Percentiles rank a stretch among this genome's conserved stretches.
These are phyloP conservation scores for Chironomus tentans DNA, from an alignment of 2,888 invertebrate species.

Conservation along the genomic window DNA sequence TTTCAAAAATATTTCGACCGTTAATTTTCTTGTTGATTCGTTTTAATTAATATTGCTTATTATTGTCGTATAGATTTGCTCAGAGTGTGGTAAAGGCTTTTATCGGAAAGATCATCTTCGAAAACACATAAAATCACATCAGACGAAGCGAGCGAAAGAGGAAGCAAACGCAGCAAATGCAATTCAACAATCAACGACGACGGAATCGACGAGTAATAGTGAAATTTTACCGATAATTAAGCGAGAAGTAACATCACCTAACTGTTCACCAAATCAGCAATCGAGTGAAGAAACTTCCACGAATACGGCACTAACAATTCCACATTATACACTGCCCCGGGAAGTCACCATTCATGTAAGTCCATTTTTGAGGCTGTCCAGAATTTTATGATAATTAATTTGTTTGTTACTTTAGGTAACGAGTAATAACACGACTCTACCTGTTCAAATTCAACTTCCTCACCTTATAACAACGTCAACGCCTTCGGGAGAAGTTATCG, in stretches of 20 bases:
- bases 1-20: background rate
- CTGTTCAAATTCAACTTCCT: slow-evolving; percentile 58
- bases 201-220: background rate
- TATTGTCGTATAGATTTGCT: slow-evolving; percentile 37
- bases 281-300: background rate
- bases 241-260: background rate
- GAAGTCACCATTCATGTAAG: slow-evolving; percentile 28
- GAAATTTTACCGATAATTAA: background rate
- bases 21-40: too few species aligned
- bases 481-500: background rate
- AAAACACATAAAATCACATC: slow-evolving; percentile 70
- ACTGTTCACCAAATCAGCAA: background rate
- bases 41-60: too few species aligned
- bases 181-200: background rate
- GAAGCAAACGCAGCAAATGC: slow-evolving; percentile 43
- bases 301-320: background rate
- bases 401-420: slow-evolving; percentile 44
- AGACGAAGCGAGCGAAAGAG: slow-evolving; percentile 65
- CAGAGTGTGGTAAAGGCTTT: slow-evolving; percentile 47
- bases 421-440: slow-evolving; percentile 48
- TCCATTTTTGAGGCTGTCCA: background rate
- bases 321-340: background rate
- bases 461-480: slow-evolving; percentile 33
- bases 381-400: background rate
- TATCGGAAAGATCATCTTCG: slow-evolving; percentile 72